phyloP scores from a whole-genome alignment of 53 echinoderm and acorn worm genomes.

The Zoroaster sp. region DNA sequence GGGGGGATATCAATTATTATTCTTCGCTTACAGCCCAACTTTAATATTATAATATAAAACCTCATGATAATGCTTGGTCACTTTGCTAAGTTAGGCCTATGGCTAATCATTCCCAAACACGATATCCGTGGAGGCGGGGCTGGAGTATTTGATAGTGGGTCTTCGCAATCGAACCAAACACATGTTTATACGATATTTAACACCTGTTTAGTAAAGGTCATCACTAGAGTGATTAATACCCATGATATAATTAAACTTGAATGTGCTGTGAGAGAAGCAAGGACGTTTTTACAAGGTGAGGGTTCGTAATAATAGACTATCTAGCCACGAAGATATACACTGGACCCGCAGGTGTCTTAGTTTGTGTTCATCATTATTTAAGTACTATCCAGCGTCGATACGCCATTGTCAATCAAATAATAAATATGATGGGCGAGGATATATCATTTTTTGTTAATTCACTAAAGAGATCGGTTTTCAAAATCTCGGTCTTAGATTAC shows the following conservation, averaged over 20 bases:
- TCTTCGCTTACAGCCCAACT: too few species aligned
- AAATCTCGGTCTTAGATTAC: too few species aligned
- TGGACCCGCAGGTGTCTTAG: too few species aligned
- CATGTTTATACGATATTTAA: not conserved
- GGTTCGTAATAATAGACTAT: too few species aligned
- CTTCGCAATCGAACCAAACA: not conserved
- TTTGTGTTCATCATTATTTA: not conserved
- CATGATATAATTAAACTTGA: not conserved
- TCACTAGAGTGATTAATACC: not conserved
- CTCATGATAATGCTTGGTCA: too few species aligned
- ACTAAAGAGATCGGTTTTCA: not conserved
- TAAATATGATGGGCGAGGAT: not conserved
- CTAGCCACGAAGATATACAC: too few species aligned
- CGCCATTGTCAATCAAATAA: not conserved
- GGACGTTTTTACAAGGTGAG: not conserved
- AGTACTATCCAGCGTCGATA: not conserved
- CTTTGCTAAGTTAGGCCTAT: too few species aligned
- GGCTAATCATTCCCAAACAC: not conserved
- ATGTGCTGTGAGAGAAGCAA: too few species aligned
- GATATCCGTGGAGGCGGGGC: not conserved
- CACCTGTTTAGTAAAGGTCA: conserved; percentile 24
- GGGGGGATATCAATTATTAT: too few species aligned
- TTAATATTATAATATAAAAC: too few species aligned
- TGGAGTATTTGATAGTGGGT: not conserved
- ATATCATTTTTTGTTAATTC: not conserved